A percentile compares a stretch with the other conserved stretches of the same genome.
Conservation (phyloP, 2,797 vertebrate genomes). For the Scolopax rusticola region DNA sequence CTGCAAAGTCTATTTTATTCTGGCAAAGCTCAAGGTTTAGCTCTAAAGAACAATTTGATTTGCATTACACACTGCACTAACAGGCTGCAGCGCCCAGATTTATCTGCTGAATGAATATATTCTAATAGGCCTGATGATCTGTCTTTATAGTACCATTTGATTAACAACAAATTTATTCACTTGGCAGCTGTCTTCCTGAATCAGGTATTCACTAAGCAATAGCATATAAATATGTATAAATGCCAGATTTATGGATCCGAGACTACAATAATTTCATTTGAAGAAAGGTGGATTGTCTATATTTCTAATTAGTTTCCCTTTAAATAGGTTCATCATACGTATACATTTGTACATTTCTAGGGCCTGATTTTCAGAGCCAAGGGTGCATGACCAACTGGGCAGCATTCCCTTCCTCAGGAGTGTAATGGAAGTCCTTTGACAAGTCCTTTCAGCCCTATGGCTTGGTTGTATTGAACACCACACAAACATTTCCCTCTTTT, state of each 20-base stretch:
- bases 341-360: background rate
- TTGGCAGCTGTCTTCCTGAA: conserved; percentile 79
- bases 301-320: conserved; percentile 37
- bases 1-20: conserved; percentile 23
- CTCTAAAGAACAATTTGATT: conserved; percentile 56
- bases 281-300: conserved; percentile 62
- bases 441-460: background rate
- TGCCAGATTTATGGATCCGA: conserved; percentile 74
- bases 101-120: conserved; percentile 70
- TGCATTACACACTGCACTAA: conserved; percentile 36
- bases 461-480: background rate
- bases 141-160: conserved; percentile 76
- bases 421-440: background rate
- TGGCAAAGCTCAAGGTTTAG: conserved; percentile 52
- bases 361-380: background rate
- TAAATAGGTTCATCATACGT: conserved; percentile 17
- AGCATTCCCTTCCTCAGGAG: background rate
- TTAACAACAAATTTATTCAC: conserved; percentile 79
- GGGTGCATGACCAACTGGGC: background rate
- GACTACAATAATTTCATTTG: conserved; percentile 64
- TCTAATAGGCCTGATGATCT: conserved; percentile 78
- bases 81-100: conserved; percentile 50
- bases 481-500: background rate
- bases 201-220: conserved; percentile 77
- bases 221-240: conserved; percentile 78